Base-by-base conservation (phyloP, 2,797 vertebrate species). In the Hydrolagus colliei region DNA sequence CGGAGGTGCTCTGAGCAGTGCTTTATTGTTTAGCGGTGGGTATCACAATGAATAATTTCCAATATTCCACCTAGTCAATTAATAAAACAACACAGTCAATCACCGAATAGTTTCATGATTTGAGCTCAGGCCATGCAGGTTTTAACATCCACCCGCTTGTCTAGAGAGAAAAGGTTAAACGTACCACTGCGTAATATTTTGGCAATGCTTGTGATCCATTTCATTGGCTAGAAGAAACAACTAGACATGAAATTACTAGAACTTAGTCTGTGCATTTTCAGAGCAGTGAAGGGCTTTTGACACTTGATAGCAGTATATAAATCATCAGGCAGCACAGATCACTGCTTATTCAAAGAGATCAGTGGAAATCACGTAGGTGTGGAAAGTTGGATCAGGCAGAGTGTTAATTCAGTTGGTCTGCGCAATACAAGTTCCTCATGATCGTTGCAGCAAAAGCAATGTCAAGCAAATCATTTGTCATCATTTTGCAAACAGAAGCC, bases 21-120 rank as follows among this genome's bases (percentile, higher is more conserved):
- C 63, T 84, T 71, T 68, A 52, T 84, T 84, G 65, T 71, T 35
- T 71, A 11, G 67, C 41, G 41, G 32, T 52, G 63, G 8, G 9
- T 41, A 5, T 35, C 35, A 32, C 65, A 68, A 68, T 84, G 35
- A 84, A 71, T 71, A 84, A 84, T 8, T 82, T 82, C 63, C 65
- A 6, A 84, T 68, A 2, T 82, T 82, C 63, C 65, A 2, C 78
- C 78, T 1, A 9, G 78, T 32, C 62, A 80, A 67, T 63, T 67
- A 32, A 63, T 80, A 27, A 80, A 67, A 8, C 13, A 4, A 0
- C 9, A 65, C 18, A 16, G 14, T 67, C 78, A 65, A 13, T 13
- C 16, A 2, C 5, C 35, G 41, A 6, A 52, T 52, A 52, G 41
- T 52, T 52, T 52, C 0, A 3, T 52, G 41, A 52, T 52, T 52